These are phyloP conservation scores for Eudasyphora cyanicolor DNA, from an alignment of 2,888 invertebrate species.

Conservation along the genomic window DNA sequence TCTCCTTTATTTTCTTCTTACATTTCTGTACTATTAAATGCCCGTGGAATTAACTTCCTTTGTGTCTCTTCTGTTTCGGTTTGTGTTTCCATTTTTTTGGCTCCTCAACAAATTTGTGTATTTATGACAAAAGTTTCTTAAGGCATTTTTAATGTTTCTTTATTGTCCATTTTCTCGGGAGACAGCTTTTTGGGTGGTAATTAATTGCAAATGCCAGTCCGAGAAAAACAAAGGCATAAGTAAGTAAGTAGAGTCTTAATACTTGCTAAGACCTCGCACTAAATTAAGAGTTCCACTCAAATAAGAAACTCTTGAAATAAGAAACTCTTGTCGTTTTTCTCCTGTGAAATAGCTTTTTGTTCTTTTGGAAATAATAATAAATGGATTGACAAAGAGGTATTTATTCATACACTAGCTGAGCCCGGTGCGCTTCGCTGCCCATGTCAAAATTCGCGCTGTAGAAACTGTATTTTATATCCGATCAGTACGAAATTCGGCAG, in stretches of 20 bases:
- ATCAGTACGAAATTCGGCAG: too few species aligned
- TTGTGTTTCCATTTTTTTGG: not conserved
- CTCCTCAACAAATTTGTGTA: constrained; percentile 8
- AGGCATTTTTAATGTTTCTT: constrained; percentile 26
- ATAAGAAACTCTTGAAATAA: not conserved
- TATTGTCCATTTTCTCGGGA: constrained; percentile 11
- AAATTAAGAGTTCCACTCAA: not conserved
- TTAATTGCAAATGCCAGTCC: not conserved
- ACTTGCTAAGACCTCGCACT: not conserved
- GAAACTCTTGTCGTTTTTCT: not conserved
- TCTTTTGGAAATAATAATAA: not conserved
- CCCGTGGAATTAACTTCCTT: not conserved
- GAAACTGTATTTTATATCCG: too few species aligned
- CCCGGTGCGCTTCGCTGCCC: too few species aligned
- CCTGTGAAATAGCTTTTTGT: not conserved
- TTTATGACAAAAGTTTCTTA: constrained; percentile 42
- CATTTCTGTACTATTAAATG: not conserved
- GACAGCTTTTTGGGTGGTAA: not conserved
- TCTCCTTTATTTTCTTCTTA: not conserved
- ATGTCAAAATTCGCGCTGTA: too few species aligned
- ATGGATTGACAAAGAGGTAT: not conserved
- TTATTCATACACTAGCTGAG: too few species aligned
- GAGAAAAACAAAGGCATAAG: not conserved
- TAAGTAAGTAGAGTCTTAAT: not conserved
- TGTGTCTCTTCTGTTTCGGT: not conserved